Evolutionary conservation across 2,888 invertebrate species (phyloP).

Genomic region (Ormia ochracea): DNA sequence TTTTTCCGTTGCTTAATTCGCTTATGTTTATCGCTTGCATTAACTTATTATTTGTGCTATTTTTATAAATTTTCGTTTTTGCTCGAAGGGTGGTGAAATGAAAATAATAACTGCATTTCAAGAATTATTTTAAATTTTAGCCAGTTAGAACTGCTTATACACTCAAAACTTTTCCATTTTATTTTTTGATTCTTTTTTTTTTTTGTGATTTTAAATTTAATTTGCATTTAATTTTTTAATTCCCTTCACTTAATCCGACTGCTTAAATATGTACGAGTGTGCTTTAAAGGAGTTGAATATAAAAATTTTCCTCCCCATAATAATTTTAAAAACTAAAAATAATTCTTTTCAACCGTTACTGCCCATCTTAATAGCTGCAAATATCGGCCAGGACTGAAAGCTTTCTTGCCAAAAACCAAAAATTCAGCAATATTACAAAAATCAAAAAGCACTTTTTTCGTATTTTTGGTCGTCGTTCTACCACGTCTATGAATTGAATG

Average conservation of each 20-base stretch:
- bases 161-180: background rate
- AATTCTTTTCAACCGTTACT: constrained; percentile 49
- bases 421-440: constrained; percentile 36
- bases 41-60: constrained; percentile 66
- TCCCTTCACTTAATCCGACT: background rate
- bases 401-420: constrained; percentile 63
- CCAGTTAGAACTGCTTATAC: background rate
- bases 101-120: constrained; percentile 68
- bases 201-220: background rate
- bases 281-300: background rate
- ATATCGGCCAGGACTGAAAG: constrained; percentile 76
- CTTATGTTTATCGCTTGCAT: constrained; percentile 39
- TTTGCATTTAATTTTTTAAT: background rate
- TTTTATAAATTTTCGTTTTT: constrained; percentile 67
- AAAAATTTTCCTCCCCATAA: constrained; percentile 5
- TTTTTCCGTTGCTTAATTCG: constrained; percentile 38
- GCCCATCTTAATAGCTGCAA: constrained; percentile 73
- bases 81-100: constrained; percentile 71
- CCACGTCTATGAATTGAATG: constrained; percentile 33
- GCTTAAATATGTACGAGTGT: background rate
- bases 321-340: constrained; percentile 32
- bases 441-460: constrained; percentile 49
- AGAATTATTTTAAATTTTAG: background rate
- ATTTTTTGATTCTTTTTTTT: too few species aligned
- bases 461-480: constrained; percentile 33